Evolutionary conservation across 2,113 vertebrate genomes (phyloP).

Genomic region (Chaetops frenatus): DNA sequence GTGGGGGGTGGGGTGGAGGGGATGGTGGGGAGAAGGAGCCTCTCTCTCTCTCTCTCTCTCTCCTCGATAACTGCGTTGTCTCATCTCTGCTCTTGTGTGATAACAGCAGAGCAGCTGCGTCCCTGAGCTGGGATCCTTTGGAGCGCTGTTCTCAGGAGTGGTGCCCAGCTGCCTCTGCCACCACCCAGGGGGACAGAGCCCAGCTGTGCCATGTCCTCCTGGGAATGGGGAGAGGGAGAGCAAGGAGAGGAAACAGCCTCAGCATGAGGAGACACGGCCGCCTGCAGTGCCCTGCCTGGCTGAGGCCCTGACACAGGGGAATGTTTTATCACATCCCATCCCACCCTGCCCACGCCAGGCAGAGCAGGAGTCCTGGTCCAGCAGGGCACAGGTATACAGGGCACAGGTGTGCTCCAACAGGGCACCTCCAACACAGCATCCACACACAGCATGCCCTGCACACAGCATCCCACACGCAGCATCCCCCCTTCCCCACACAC

Average conservation of each 20-base stretch:
- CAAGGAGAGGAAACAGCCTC: background rate
- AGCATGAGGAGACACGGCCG: fast-evolving
- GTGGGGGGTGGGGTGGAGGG: background rate
- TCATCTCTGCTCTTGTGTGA: background rate
- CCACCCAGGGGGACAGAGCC: background rate
- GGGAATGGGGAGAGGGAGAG: background rate
- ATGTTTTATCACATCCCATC: background rate
- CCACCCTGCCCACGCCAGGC: fast-evolving
- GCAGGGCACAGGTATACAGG: background rate
- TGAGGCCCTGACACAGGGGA: background rate
- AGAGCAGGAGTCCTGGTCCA: background rate
- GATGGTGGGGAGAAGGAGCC: background rate
- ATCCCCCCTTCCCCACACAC: background rate
- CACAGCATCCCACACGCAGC: background rate
- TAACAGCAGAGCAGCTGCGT: background rate
- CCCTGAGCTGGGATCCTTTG: background rate
- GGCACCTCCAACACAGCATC: background rate
- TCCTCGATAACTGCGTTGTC: background rate
- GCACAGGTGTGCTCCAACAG: background rate
- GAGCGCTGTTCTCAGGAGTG: background rate
- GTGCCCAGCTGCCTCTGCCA: background rate
- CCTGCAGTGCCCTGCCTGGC: background rate
- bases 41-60: background rate
- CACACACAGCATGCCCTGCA: background rate
- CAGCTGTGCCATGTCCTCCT: fast-evolving